Conservation (phyloP, 2,888 invertebrate species). For the Coecobrya sp. region DNA sequence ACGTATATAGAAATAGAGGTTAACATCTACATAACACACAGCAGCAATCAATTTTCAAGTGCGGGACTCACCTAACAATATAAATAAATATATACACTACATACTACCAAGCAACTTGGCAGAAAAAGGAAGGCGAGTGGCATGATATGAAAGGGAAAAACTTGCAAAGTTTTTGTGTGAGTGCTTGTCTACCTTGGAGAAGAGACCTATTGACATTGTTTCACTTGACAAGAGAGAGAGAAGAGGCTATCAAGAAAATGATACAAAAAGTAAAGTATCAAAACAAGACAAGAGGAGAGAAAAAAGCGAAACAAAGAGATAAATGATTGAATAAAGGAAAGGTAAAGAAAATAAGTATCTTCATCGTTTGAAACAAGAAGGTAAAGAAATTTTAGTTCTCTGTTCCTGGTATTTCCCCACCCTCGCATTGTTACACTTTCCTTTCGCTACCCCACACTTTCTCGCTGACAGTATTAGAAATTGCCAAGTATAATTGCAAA, state of each 20-base stretch:
- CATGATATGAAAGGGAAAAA: constrained; percentile 21
- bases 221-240: background rate
- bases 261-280: background rate
- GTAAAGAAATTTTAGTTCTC: background rate
- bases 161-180: constrained; percentile 7
- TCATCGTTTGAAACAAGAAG: background rate
- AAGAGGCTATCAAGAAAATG: constrained; percentile 38
- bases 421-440: background rate
- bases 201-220: constrained; percentile 23
- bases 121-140: background rate
- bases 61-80: constrained; percentile 7
- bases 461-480: too few species aligned
- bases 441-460: too few species aligned
- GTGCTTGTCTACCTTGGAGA: too few species aligned
- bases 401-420: too few species aligned
- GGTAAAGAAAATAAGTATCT: background rate
- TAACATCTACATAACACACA: background rate
- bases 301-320: background rate
- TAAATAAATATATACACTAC: background rate
- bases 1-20: background rate
- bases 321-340: background rate
- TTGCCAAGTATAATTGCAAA: too few species aligned
- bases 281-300: too few species aligned
- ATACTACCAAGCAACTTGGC: background rate
- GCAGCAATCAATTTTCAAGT: constrained; percentile 47